Conservation (phyloP, 1,140 invertebrate genomes). For the Argopecten irradians region DNA sequence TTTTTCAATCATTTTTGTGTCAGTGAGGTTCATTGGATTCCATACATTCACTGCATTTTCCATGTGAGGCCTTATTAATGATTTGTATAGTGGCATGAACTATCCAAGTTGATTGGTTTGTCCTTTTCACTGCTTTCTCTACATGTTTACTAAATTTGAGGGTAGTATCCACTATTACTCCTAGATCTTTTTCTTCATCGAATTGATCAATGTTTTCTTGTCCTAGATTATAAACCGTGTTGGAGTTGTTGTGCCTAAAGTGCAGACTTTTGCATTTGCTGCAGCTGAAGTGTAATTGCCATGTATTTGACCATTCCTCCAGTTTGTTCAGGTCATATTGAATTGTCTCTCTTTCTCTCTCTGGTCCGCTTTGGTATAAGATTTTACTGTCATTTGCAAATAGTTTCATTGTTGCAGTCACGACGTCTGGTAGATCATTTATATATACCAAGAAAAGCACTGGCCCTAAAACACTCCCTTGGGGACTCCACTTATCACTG, state of each 20-base stretch:
- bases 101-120: neutral
- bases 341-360: too few species aligned
- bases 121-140: neutral
- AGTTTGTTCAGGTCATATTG: too few species aligned
- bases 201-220: neutral
- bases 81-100: neutral
- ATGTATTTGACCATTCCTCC: too few species aligned
- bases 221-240: neutral
- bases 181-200: neutral
- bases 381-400: too few species aligned
- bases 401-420: too few species aligned
- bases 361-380: too few species aligned
- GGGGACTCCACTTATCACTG: too few species aligned
- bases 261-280: neutral
- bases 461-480: too few species aligned
- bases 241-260: neutral
- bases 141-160: neutral
- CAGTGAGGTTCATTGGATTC: neutral
- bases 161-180: neutral
- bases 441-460: too few species aligned
- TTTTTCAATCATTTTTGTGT: neutral
- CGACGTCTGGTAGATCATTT: too few species aligned
- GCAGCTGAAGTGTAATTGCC: too few species aligned
- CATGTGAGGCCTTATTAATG: neutral
- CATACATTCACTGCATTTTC: neutral